Conservation (phyloP, 30 jellyfish, hydroid and myxozoan genomes). For the Hydra vulgaris region DNA sequence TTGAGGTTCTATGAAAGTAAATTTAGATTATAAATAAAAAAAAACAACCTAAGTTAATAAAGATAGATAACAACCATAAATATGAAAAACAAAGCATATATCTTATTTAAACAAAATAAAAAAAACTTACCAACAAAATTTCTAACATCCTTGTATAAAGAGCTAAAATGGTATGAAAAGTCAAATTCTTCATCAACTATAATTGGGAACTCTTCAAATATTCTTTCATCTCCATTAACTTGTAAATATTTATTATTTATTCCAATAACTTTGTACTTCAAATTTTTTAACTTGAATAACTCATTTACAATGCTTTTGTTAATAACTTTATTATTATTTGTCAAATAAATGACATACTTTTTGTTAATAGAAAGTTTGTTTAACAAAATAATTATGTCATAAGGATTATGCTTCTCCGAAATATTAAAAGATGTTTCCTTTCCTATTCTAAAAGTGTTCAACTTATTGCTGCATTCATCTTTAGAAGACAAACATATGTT, state of each 20-base stretch:
- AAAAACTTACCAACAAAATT: constrained; percentile 31
- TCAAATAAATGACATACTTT: background rate
- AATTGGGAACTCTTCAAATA: background rate
- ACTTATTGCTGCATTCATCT: background rate
- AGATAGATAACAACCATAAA: background rate
- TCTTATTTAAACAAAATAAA: too few species aligned
- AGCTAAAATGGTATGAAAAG: constrained; percentile 6
- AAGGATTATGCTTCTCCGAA: background rate
- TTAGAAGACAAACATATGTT: background rate
- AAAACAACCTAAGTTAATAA: too few species aligned
- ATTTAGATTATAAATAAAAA: too few species aligned
- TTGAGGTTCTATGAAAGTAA: background rate
- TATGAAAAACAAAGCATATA: too few species aligned
- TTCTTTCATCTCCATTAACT: background rate
- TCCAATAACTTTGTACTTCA: background rate
- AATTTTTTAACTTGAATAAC: background rate
- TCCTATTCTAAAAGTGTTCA: background rate
- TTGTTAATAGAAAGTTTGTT: background rate
- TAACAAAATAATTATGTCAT: background rate
- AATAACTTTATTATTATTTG: background rate
- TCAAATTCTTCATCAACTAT: background rate
- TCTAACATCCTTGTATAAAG: constrained; percentile 36
- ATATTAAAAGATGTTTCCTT: background rate
- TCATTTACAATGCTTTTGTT: background rate
- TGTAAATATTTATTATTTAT: background rate